These are phyloP conservation scores for Limenitis camilla DNA, from an alignment of 2,888 invertebrate genomes.

Conservation along the genomic window DNA sequence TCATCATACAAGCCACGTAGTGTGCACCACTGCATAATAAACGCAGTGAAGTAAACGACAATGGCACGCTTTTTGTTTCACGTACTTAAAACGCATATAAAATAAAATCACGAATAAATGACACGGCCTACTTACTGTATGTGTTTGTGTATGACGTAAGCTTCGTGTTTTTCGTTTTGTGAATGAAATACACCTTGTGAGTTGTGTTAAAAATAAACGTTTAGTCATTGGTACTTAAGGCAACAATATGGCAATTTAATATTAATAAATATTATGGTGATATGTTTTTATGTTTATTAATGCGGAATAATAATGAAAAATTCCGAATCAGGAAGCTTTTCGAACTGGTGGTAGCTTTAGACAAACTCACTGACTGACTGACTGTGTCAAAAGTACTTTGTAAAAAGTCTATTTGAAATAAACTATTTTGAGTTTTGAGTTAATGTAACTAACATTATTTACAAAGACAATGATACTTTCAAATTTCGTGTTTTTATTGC, in stretches of 20 bases:
- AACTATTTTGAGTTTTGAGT: too few species aligned
- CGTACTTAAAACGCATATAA: conserved; percentile 13
- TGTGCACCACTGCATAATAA: conserved; percentile 9
- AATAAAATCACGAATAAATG: conserved; percentile 8
- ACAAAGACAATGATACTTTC: too few species aligned
- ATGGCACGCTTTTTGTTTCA: conserved; percentile 18
- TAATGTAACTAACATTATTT: too few species aligned
- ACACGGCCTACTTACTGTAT: conserved; percentile 35
- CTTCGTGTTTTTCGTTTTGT: conserved; percentile 11
- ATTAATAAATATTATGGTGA: too few species aligned
- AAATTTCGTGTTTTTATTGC: too few species aligned
- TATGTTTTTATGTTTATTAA: too few species aligned
- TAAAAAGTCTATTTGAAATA: too few species aligned
- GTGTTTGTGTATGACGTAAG: conserved; percentile 23
- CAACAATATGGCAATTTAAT: not conserved
- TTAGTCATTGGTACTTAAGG: not conserved
- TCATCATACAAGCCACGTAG: conserved; percentile 8
- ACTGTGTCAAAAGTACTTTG: too few species aligned
- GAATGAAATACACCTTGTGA: conserved; percentile 15
- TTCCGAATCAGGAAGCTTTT: too few species aligned
- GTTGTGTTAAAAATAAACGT: not conserved
- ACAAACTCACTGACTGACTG: too few species aligned
- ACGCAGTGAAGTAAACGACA: conserved; percentile 16
- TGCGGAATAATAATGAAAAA: too few species aligned
- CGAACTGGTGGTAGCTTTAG: too few species aligned